phyloP scores from a whole-genome alignment of 1,140 invertebrate genomes.

The Pollicipes pollicipes region DNA sequence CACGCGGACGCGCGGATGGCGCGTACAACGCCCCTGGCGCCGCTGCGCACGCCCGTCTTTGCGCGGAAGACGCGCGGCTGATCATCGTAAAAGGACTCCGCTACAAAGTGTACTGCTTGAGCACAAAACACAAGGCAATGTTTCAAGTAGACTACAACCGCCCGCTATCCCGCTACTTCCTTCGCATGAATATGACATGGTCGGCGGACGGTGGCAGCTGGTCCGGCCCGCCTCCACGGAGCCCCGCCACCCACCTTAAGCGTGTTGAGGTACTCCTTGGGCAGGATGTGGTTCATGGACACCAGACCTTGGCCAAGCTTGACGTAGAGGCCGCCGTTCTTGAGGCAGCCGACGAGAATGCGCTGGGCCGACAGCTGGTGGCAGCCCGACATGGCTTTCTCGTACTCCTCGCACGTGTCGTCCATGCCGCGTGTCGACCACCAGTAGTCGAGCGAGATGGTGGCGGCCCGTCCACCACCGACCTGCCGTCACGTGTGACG shows the following conservation, averaged over 20 bases:
- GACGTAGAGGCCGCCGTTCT: conserved; percentile 57
- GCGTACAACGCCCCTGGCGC: too few relatives aligned
- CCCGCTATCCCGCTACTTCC: too few relatives aligned
- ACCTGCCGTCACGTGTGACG: conserved; percentile 23
- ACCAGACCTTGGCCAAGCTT: conserved; percentile 60
- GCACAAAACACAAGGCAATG: too few relatives aligned
- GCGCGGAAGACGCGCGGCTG: too few relatives aligned
- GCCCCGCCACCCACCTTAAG: conserved; percentile 27
- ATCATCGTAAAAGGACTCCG: too few relatives aligned
- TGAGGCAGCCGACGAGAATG: conserved; percentile 44
- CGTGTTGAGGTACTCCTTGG: conserved; percentile 45
- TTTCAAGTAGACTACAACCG: too few relatives aligned
- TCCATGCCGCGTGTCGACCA: conserved; percentile 32
- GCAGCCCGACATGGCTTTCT: conserved; percentile 24
- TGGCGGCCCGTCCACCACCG: conserved; percentile 31
- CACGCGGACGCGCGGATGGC: too few relatives aligned
- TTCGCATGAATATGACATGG: neutral
- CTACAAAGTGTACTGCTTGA: too few relatives aligned
- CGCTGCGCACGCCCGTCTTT: too few relatives aligned
- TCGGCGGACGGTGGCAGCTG: neutral
- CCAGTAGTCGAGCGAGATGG: conserved; percentile 41
- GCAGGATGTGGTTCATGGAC: conserved; percentile 55
- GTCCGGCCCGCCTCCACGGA: neutral
- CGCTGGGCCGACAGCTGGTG: conserved; percentile 44
- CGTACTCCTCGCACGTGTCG: conserved; percentile 30